A percentile compares a stretch with the other conserved stretches of the same genome.
Conservation (phyloP, 2,888 invertebrate species). For the Agapostemon virescens region DNA sequence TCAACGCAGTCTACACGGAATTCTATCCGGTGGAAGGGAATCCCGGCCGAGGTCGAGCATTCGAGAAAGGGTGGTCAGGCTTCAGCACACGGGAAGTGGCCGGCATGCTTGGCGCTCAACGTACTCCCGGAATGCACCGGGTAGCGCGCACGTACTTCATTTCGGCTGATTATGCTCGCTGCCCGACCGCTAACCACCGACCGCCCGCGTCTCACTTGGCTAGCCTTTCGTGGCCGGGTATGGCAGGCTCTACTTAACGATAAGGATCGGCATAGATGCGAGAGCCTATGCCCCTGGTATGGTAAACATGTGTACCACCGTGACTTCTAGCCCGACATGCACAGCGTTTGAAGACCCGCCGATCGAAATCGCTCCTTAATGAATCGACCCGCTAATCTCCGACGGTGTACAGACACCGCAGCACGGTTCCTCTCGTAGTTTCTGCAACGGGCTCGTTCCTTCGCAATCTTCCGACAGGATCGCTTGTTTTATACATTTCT, state of each 20-base stretch:
- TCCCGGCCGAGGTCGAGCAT: conserved; percentile 26
- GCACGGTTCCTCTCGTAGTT: conserved; percentile 13
- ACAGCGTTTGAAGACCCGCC: conserved; percentile 69
- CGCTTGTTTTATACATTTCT: conserved; percentile 34
- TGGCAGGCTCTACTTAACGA: conserved; percentile 31
- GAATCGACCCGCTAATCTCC: conserved; percentile 76
- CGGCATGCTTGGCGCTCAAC: conserved; percentile 29
- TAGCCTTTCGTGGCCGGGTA: conserved; percentile 32
- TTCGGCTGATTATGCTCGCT: conserved; percentile 74
- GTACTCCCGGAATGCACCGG: conserved; percentile 63
- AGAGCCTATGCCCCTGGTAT: background rate
- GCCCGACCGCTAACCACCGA: conserved; percentile 38
- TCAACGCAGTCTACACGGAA: conserved; percentile 23
- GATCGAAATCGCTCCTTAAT: conserved; percentile 75
- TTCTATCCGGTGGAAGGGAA: conserved; percentile 20
- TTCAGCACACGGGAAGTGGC: conserved; percentile 19
- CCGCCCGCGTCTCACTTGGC: conserved; percentile 34
- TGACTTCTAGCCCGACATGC: conserved; percentile 32
- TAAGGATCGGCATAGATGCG: conserved; percentile 38
- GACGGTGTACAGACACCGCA: conserved; percentile 68
- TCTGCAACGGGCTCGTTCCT: conserved; percentile 22
- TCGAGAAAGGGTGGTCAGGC: conserved; percentile 21
- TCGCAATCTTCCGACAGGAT: conserved; percentile 21
- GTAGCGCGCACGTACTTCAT: conserved; percentile 74
- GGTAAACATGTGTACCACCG: conserved; percentile 26